Base-by-base conservation (phyloP, 2,113 vertebrate species). In the Felis chaus region DNA sequence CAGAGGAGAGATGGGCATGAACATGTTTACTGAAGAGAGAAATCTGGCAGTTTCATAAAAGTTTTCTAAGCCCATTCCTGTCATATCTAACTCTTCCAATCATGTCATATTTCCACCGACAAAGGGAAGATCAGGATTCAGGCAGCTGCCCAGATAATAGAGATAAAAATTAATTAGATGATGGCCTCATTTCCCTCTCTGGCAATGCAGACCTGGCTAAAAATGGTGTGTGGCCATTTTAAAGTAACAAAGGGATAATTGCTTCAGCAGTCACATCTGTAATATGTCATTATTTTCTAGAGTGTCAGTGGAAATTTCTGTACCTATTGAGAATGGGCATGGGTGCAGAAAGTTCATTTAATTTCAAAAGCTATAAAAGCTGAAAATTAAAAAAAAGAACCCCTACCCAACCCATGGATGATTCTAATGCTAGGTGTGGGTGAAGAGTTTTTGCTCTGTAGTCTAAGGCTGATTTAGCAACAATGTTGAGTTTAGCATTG, bases 131-230 rank as follows among this genome's bases (percentile, higher is more conserved):
- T 87, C 78, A 69, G 88, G 94, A 97, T 97, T 55, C 74, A 95
- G 87, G 36, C 76, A 68, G 68, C 88, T 95, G 13, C 92, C 74
- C 91, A 94, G 93, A 95, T 97, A 81, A 94, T 61, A n/a, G 69
- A 96, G 87, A 95, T 96, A 95, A 82, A 94, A 97, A 85, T 96
- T 96, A 97, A 90, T 95, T 91, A 89, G 88, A 78, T 1, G 3
- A 78, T 50, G 61, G 31, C 50, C 78, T 97, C 3, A 0, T 84
- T 97, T 97, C 63, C 86, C 7, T 0, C 41, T 55, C 65, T 55
- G 39, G 78, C 78, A 41, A 16, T 36, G 73, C 84, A 94, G 80
- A 91, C 79, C 82, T 92, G 79, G 48, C 48, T 97, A 53, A 89
- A 89, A 96, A 89, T n/a, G 91, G 45, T 45, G 57, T 66, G 85